These are phyloP conservation scores for Xylota segnis DNA, from an alignment of 2,888 invertebrate genomes.

Conservation along the genomic window DNA sequence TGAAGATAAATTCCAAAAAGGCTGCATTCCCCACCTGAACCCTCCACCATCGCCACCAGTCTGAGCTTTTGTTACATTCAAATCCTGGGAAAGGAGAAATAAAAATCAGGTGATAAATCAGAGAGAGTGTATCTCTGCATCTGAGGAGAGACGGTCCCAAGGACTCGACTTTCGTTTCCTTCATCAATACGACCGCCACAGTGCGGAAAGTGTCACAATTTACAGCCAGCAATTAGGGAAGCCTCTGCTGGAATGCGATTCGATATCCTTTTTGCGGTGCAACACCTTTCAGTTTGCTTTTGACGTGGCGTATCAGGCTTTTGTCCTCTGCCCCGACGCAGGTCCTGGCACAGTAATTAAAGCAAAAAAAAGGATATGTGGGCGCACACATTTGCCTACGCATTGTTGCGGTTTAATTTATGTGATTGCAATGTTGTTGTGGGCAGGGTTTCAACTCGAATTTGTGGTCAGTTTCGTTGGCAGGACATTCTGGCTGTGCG, in stretches of 20 bases:
- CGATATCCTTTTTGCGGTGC: conserved; percentile 31
- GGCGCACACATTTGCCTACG: neutral
- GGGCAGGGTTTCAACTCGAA: conserved; percentile 42
- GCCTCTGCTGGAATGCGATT: neutral
- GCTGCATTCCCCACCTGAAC: conserved; percentile 18
- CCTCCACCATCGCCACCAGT: neutral
- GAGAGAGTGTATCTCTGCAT: conserved; percentile 20
- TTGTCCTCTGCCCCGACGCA: neutral
- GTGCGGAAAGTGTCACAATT: conserved; percentile 39
- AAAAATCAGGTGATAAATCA: conserved; percentile 46
- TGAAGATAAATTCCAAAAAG: conserved; percentile 56
- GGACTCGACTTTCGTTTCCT: conserved; percentile 11
- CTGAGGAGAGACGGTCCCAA: neutral
- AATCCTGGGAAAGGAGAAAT: neutral
- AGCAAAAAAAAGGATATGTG: conserved; percentile 8
- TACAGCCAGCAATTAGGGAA: conserved; percentile 45
- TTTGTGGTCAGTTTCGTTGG: conserved; percentile 62
- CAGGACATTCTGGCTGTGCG: conserved; percentile 59
- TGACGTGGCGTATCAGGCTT: conserved; percentile 9
- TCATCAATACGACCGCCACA: conserved; percentile 8
- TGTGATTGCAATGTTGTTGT: conserved; percentile 29
- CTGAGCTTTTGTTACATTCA: conserved; percentile 29
- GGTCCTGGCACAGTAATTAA: conserved; percentile 17
- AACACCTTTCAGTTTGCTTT: conserved; percentile 4
- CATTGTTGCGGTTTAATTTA: conserved; percentile 57